Evolutionary conservation across 2,113 vertebrate species (phyloP).

Genomic region (Eudorcas thomsonii): DNA sequence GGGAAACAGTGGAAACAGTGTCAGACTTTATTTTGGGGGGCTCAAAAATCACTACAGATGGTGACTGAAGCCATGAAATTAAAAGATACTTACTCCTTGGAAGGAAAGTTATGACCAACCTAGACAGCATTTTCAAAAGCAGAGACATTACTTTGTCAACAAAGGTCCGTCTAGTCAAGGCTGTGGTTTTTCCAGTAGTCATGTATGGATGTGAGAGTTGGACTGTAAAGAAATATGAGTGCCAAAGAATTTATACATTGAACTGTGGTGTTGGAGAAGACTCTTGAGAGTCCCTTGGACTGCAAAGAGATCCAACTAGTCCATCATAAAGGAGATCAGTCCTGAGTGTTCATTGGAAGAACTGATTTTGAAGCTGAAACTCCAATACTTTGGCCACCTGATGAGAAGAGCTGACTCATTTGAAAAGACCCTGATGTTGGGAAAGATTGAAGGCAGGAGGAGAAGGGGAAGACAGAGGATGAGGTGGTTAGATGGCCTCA

Average conservation of each 20-base stretch:
- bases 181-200: neutral
- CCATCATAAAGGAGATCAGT: neutral
- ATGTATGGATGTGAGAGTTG: neutral
- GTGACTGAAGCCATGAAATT: too few species aligned
- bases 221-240: neutral
- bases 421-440: neutral
- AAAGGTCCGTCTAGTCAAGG: rapidly evolving
- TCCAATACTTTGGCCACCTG: neutral
- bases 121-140: neutral
- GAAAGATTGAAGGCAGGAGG: neutral
- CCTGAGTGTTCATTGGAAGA: neutral
- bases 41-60: too few species aligned
- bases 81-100: too few species aligned
- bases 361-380: neutral
- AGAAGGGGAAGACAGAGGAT: neutral
- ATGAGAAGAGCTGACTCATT: neutral
- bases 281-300: neutral
- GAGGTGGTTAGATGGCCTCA: neutral
- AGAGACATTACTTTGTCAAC: neutral
- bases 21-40: too few species aligned
- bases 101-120: too few species aligned
- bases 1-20: too few species aligned
- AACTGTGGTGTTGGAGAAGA: neutral
- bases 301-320: neutral
- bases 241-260: neutral